Evolutionary conservation across 2,113 vertebrate genomes (phyloP).

Genomic region (Sturnus vulgaris): DNA sequence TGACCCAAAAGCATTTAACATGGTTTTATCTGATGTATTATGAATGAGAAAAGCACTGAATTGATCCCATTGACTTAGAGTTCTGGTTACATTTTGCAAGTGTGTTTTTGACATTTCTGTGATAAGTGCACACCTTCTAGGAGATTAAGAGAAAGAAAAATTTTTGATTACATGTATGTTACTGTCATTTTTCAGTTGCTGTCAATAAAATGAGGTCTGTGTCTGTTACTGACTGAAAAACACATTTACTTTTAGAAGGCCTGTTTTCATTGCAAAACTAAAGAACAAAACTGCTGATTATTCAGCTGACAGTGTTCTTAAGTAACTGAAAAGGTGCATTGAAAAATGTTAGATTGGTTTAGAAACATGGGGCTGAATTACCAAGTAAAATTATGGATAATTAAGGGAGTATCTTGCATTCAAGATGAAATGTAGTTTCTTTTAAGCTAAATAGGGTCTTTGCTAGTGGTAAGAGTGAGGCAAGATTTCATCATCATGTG

Average conservation of each 20-base stretch:
- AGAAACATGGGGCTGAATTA: not conserved
- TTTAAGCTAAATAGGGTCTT: not conserved
- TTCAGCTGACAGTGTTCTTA: conserved; percentile 22
- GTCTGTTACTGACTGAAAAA: not conserved
- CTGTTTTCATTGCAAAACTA: not conserved
- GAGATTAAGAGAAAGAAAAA: not conserved
- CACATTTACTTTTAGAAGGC: not conserved
- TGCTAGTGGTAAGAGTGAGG: not conserved
- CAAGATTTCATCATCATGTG: not conserved
- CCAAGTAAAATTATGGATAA: conserved; percentile 20
- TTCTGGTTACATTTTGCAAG: not conserved
- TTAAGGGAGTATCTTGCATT: not conserved
- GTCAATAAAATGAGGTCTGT: not conserved
- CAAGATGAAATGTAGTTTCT: not conserved
- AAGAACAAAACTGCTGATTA: conserved; percentile 32
- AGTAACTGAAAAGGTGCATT: not conserved
- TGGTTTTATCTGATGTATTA: not conserved
- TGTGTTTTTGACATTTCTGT: not conserved
- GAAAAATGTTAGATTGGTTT: conserved; percentile 12
- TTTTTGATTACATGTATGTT: not conserved
- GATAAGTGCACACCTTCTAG: not conserved
- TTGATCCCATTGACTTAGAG: not conserved
- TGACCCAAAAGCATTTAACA: not conserved
- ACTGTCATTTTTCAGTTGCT: not conserved
- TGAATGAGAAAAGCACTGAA: not conserved